Conservation (phyloP, 2,797 vertebrate genomes). For the Tachyglossus aculeatus region DNA sequence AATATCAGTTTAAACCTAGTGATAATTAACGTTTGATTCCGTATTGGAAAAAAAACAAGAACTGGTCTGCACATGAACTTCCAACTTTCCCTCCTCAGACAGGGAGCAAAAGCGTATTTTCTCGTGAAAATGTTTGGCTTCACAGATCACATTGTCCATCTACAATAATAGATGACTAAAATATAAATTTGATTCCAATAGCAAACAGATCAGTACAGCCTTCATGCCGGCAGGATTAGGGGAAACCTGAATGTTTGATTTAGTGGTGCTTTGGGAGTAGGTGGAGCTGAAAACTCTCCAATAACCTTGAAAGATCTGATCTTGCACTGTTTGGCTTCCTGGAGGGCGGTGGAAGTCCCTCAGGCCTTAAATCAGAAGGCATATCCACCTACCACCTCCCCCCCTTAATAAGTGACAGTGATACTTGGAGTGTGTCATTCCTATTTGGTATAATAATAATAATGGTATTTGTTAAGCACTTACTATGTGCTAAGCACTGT, state of each 20-base stretch:
- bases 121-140: constrained; percentile 30
- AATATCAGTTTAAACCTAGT: not conserved
- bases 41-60: not conserved
- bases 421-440: too few relatives aligned
- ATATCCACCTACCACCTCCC: not conserved
- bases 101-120: not conserved
- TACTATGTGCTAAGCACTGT: too few relatives aligned
- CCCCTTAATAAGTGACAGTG: too few relatives aligned
- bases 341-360: not conserved
- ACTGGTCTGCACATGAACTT: not conserved
- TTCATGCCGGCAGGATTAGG: constrained; percentile 25
- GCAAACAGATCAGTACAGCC: constrained; percentile 22
- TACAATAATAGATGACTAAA: constrained; percentile 57
- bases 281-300: constrained; percentile 30
- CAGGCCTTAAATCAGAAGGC: not conserved
- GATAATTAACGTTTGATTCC: not conserved
- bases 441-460: too few relatives aligned
- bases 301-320: constrained; percentile 52
- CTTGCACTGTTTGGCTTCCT: constrained; percentile 4
- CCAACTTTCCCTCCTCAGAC: not conserved
- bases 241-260: constrained; percentile 48
- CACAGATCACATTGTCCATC: constrained; percentile 26
- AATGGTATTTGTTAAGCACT: too few relatives aligned
- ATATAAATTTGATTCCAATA: constrained; percentile 51
- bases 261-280: constrained; percentile 38